Evolutionary conservation across 2,113 vertebrate species (phyloP), one percentile per base, ranked within the genome.

Genomic region (Amphilophus citrinellus): DNA sequence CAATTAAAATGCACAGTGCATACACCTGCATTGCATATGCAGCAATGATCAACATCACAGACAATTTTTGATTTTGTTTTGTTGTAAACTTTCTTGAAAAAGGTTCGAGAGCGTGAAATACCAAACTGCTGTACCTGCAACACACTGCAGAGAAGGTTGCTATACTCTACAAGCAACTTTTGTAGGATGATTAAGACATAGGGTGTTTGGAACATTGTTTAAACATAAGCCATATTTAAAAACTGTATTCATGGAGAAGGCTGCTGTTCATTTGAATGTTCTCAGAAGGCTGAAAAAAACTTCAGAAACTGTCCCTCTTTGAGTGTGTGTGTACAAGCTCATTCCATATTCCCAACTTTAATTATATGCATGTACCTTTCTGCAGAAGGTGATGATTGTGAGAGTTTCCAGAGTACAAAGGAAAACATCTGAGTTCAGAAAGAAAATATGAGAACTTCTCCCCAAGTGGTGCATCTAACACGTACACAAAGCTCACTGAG

Each of bases 1-100:
- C 77, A 81, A 86, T 93, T 93, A 89, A 89, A 86, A 94, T 88
- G 76, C 87, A 59, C 53, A 44, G 42, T 3, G 0, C 24, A 77
- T 63, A 53, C n/a, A 18, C 24, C 42, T 30, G 22, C 42, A 47
- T 68, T 27, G 47, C 53, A 75, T 80, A 76, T 79, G 68, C 75
- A 87, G 71, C 77, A 57, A 60, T n/a, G 22, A 76, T 91, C 80
- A 84, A 71, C 90, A 86, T 91, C 71, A 37, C 66, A 84, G 76
- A 53, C 20, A 37, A 59, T 47, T 83, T 88, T 62, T 78, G 73
- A 61, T 83, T 32, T 37, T 6, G 42, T 68, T 68, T 68, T 35
- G 47, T 9, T 82, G 58, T 76, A 56, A 81, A 83, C 77, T 82
- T 84, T 83, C 32, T 59, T 80, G 9, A 80, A 77, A 79, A 15